Evolutionary conservation across 2,113 vertebrate genomes (phyloP).

Genomic region (Mohoua ochrocephala): DNA sequence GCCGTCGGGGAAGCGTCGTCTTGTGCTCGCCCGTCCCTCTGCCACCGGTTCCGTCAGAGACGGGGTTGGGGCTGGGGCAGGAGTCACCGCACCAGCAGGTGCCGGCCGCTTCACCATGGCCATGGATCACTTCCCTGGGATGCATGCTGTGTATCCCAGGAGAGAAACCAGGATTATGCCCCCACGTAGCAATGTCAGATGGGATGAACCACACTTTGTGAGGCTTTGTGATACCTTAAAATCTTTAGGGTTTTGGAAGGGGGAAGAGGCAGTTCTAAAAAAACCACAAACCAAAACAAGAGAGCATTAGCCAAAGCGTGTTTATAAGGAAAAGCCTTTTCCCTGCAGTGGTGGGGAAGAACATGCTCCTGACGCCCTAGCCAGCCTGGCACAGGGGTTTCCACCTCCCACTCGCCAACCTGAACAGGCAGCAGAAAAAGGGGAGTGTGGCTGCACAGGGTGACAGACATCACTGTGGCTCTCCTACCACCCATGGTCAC

Average conservation of each 20-base stretch:
- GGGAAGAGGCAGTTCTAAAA: background rate
- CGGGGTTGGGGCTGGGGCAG: background rate
- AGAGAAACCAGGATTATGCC: background rate
- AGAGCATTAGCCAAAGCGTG: background rate
- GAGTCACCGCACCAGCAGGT: background rate
- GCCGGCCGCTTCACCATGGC: rapidly evolving
- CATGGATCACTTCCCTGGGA: background rate
- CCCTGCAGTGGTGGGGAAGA: rapidly evolving
- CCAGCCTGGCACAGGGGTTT: background rate
- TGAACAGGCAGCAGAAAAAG: background rate
- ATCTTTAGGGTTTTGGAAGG: background rate
- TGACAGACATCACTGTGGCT: background rate
- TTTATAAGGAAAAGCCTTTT: background rate
- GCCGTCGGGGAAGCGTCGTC: rapidly evolving
- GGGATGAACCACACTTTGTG: background rate
- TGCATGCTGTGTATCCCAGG: rapidly evolving
- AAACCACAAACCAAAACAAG: background rate
- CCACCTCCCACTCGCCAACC: too few species aligned
- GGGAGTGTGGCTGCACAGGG: background rate
- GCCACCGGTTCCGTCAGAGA: background rate
- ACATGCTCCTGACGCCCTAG: background rate
- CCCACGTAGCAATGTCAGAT: background rate
- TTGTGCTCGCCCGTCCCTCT: background rate
- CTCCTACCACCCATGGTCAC: background rate
- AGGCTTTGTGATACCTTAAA: background rate